Conservation (phyloP, 1,140 invertebrate species). For the Zophobas atratus region DNA sequence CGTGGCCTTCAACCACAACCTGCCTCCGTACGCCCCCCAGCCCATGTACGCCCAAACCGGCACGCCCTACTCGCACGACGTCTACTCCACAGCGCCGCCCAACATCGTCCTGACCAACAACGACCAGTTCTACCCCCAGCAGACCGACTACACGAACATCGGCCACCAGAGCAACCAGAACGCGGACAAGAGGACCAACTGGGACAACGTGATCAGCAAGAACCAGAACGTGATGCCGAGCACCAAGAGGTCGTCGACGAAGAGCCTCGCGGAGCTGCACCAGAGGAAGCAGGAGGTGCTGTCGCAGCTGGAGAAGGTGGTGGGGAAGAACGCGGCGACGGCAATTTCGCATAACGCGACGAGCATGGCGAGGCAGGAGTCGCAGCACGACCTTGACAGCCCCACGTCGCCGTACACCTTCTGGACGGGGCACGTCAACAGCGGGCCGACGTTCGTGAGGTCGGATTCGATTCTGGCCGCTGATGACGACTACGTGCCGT, state of each 20-base stretch:
- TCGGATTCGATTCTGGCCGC: conserved; percentile 78
- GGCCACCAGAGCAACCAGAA: conserved; percentile 60
- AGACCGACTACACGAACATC: conserved; percentile 56
- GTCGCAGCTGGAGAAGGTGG: conserved; percentile 77
- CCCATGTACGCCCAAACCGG: conserved; percentile 59
- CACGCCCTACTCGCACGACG: conserved; percentile 15
- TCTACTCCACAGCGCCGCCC: conserved; percentile 29
- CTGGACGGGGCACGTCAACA: conserved; percentile 66
- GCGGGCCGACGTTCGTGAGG: conserved; percentile 73
- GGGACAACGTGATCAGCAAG: conserved; percentile 50
- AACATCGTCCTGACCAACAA: conserved; percentile 39
- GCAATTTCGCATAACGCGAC: conserved; percentile 66
- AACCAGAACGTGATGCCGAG: conserved; percentile 24
- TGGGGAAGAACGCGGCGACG: conserved; percentile 71
- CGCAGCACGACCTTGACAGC: conserved; percentile 69
- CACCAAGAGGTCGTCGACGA: conserved; percentile 61
- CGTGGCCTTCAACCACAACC: conserved; percentile 53
- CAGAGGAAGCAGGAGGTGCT: conserved; percentile 79
- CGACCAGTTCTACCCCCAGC: conserved; percentile 56
- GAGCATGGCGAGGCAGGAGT: conserved; percentile 66
- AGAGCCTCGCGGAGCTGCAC: conserved; percentile 75
- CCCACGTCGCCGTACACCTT: conserved; percentile 65
- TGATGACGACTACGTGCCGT: conserved; percentile 83
- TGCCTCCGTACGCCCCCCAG: conserved; percentile 36
- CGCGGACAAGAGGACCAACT: conserved; percentile 52